These are phyloP conservation scores for Drosophila conformis DNA, from an alignment of 2,888 invertebrate genomes.

Conservation along the genomic window DNA sequence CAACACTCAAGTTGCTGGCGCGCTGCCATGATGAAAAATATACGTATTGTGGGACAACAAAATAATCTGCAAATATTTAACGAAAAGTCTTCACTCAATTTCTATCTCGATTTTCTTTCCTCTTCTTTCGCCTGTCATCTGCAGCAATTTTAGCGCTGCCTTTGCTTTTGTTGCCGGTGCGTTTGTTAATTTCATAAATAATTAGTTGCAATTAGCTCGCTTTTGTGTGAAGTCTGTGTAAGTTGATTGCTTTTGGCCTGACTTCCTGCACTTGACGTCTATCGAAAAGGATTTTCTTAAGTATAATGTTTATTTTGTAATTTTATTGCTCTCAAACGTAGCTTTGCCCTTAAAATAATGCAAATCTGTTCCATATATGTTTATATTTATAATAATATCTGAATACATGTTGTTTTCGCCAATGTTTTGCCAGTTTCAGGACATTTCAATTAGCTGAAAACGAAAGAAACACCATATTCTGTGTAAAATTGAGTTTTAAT, in stretches of 20 bases:
- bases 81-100: conserved; percentile 35
- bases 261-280: conserved; percentile 31
- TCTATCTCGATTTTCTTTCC: conserved; percentile 1
- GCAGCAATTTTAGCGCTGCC: conserved; percentile 13
- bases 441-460: conserved; percentile 72
- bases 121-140: conserved; percentile 36
- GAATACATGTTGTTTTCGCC: conserved; percentile 16
- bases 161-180: conserved; percentile 43
- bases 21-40: conserved; percentile 31
- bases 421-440: conserved; percentile 31
- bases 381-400: conserved; percentile 10
- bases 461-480: not conserved
- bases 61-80: conserved; percentile 48
- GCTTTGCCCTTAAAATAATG: not conserved
- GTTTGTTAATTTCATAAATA: conserved; percentile 60
- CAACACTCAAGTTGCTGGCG: conserved; percentile 37
- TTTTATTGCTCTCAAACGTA: not conserved
- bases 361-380: not conserved
- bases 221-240: conserved; percentile 12
- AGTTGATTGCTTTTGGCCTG: conserved; percentile 24
- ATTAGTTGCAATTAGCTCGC: conserved; percentile 60
- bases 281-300: not conserved
- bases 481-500: conserved; percentile 47
- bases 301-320: not conserved
- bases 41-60: conserved; percentile 18